These are phyloP conservation scores for Lucilia cuprina DNA, from an alignment of 1,140 invertebrate genomes.

Conservation along the genomic window DNA sequence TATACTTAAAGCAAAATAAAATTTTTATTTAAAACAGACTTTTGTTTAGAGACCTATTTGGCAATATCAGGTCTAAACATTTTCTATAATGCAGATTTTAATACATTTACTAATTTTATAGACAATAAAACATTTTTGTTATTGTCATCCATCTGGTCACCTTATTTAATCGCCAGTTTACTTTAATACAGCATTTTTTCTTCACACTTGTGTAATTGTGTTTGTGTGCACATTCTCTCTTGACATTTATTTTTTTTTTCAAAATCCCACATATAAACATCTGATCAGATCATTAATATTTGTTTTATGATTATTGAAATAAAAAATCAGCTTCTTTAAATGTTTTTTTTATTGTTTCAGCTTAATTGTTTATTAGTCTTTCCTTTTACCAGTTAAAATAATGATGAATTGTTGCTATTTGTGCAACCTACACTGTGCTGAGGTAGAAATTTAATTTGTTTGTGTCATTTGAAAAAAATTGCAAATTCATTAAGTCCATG, in stretches of 20 bases:
- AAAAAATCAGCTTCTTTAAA: not conserved
- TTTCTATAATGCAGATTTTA: too few relatives aligned
- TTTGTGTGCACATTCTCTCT: too few relatives aligned
- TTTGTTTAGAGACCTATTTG: too few relatives aligned
- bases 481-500: too few relatives aligned
- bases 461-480: not conserved
- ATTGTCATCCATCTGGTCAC: not conserved
- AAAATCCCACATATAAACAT: not conserved
- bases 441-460: not conserved
- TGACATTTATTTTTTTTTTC: not conserved
- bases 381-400: not conserved
- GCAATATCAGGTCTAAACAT: too few relatives aligned
- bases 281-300: constrained; percentile 1
- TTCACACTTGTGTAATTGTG: not conserved
- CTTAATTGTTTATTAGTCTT: not conserved
- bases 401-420: not conserved
- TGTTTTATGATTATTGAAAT: constrained; percentile 7
- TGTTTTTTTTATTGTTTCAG: not conserved
- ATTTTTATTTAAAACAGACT: too few relatives aligned
- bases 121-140: too few relatives aligned
- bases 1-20: too few relatives aligned
- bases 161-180: not conserved
- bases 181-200: not conserved
- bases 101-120: too few relatives aligned
- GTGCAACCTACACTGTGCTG: not conserved